These are phyloP conservation scores for Philereme vetulata DNA, from an alignment of 2,888 invertebrate species.

Conservation along the genomic window DNA sequence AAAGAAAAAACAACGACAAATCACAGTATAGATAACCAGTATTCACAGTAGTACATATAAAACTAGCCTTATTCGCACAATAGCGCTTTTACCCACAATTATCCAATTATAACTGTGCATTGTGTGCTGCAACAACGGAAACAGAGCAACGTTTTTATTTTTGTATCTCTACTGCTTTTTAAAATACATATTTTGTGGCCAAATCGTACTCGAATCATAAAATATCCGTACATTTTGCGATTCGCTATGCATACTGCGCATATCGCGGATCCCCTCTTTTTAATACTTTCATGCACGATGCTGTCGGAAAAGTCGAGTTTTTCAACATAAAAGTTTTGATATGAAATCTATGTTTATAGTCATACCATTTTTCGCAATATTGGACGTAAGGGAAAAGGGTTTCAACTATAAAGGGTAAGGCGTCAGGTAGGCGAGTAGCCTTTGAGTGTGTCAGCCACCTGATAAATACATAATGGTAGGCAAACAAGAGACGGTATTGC, in stretches of 20 bases:
- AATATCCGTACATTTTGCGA: slow-evolving; percentile 21
- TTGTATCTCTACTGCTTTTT: slow-evolving; percentile 7
- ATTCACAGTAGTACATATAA: slow-evolving; percentile 13
- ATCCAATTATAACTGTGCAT: too few species aligned
- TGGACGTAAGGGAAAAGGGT: slow-evolving; percentile 27
- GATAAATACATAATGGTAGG: slow-evolving; percentile 32
- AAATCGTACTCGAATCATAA: slow-evolving; percentile 20
- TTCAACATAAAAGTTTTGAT: slow-evolving; percentile 25
- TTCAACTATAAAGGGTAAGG: slow-evolving; percentile 22
- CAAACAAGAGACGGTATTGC: slow-evolving; percentile 38
- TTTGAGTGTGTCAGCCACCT: slow-evolving; percentile 19
- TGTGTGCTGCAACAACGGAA: too few species aligned
- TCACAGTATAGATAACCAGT: background rate
- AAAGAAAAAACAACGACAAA: slow-evolving; percentile 50
- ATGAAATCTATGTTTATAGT: slow-evolving; percentile 24
- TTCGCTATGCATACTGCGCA: slow-evolving; percentile 28
- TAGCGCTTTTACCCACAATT: too few species aligned
- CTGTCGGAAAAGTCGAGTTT: slow-evolving; percentile 24
- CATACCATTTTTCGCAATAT: slow-evolving; percentile 24
- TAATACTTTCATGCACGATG: slow-evolving; percentile 30
- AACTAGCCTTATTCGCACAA: too few species aligned
- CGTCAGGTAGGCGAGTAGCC: slow-evolving; percentile 25
- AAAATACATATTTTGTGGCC: slow-evolving; percentile 8
- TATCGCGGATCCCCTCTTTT: slow-evolving; percentile 24
- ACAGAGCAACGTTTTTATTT: background rate